Conservation (phyloP, 2,888 invertebrate species). For the Drosophila trichaetosa region DNA sequence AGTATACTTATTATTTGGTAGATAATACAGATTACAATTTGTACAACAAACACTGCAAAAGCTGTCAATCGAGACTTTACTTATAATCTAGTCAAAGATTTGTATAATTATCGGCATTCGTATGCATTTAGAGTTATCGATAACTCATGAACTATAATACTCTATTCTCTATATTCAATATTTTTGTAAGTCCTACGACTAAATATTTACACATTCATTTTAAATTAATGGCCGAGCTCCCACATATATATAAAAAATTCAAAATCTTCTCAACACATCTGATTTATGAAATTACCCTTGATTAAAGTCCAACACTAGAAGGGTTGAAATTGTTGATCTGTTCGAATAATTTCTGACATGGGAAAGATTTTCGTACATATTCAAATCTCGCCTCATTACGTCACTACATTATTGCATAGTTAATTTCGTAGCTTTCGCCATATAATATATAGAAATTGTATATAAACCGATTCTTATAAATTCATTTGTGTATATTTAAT, state of each 20-base stretch:
- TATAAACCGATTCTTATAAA: constrained; percentile 76
- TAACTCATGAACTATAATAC: constrained; percentile 11
- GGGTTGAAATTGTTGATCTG: not conserved
- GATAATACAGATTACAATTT: constrained; percentile 41
- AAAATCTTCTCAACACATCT: not conserved
- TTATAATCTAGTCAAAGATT: constrained; percentile 12
- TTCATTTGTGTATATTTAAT: constrained; percentile 75
- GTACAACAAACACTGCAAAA: constrained; percentile 40
- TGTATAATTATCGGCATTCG: not conserved
- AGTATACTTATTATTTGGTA: constrained; percentile 12
- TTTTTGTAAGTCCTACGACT: constrained; percentile 20
- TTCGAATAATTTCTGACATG: constrained; percentile 2
- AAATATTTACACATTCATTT: constrained; percentile 14
- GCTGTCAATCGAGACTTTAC: constrained; percentile 12
- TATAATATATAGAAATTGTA: constrained; percentile 47
- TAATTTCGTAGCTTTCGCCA: constrained; percentile 13
- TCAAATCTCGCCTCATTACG: constrained; percentile 2
- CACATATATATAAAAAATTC: not conserved
- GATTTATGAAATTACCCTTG: not conserved
- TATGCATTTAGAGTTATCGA: constrained; percentile 11
- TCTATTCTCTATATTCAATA: constrained; percentile 1
- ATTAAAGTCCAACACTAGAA: not conserved
- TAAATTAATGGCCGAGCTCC: constrained; percentile 12
- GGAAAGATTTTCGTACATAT: constrained; percentile 2
- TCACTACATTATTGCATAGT: constrained; percentile 15